Percentiles rank a stretch among this genome's conserved stretches.
phyloP scores from a whole-genome alignment of 2,113 vertebrate genomes.

The Copsychus sechellarum region DNA sequence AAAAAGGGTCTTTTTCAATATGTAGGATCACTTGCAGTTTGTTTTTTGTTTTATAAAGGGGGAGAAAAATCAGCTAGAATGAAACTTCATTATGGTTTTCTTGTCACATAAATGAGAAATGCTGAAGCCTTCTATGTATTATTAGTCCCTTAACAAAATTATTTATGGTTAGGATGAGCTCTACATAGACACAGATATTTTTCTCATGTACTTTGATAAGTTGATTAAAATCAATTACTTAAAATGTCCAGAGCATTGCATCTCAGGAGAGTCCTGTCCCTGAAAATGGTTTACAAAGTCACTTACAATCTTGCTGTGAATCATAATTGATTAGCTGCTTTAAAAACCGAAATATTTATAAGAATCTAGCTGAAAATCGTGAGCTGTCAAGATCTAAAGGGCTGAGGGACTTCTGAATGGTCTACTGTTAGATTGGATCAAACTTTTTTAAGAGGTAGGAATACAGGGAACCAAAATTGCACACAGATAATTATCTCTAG shows the following conservation, averaged over 20 bases:
- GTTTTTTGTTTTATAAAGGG: background rate
- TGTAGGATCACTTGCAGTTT: background rate
- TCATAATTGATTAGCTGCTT: background rate
- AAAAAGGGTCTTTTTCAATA: accelerated
- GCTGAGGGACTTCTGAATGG: background rate
- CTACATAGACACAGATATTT: background rate
- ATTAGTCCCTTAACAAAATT: background rate
- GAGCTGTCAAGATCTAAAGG: background rate
- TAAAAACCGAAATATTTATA: background rate
- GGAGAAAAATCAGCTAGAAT: background rate
- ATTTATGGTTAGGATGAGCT: background rate
- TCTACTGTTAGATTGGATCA: background rate
- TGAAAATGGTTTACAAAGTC: background rate
- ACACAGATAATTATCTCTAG: background rate
- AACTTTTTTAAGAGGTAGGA: background rate
- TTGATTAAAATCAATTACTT: background rate
- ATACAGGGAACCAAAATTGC: background rate
- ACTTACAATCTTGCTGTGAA: background rate
- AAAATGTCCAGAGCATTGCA: background rate
- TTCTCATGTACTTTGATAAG: background rate
- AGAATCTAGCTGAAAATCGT: background rate
- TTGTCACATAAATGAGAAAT: background rate
- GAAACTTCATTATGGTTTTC: background rate
- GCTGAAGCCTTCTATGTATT: background rate
- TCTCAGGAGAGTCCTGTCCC: background rate